Base-by-base conservation (phyloP, 2,113 vertebrate genomes). In the Pleuronectes platessa region DNA sequence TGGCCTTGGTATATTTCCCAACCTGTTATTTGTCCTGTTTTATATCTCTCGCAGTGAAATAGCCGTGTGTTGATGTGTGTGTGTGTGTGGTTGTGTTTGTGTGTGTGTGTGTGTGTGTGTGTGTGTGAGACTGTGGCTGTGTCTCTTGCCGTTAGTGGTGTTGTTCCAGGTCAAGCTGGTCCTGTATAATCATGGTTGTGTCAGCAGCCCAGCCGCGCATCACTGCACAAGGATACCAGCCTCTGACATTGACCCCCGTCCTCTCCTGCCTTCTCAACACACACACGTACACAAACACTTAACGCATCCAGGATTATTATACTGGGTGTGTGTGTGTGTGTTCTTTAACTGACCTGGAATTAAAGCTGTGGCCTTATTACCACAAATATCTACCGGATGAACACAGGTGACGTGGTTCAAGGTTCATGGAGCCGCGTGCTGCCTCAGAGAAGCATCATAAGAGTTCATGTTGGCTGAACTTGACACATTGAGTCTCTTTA, bases 171-270 rank as follows among this genome's bases (percentile, higher is more conserved):
- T 91, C 86, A 90, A 58, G 78, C 71, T 56, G 72, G 66, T 75
- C 61, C 77, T 86, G 84, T 79, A 82, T 92, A 89, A 91, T 90
- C 87, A 90, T 2, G 56, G 76, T 72, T 49, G 61, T 71, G 64
- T 88, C 77, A 79, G 78, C 84, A 76, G 78, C 72, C 24, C 14
- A 68, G 63, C 74, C 5, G 37, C 80, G 84, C 79, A 83, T 92
- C 86, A 84, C 24, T 61, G 78, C 67, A 87, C 77, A 84, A 87
- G 87, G 86, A 89, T 82, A 79, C 73, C 81, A 77, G 80, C 49
- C 53, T 68, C 66, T 90, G 87, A 92, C 89, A 86, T 86, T 92
- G 89, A 92, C 82, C 80, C 72, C 61, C 0, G 2, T 35, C 49
- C 45, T 59, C 31, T 18, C 59, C 15, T 23, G 56, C 49, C 53